Evolutionary conservation across 2,888 invertebrate genomes (phyloP).

Genomic region (Orchesellides sinensis): DNA sequence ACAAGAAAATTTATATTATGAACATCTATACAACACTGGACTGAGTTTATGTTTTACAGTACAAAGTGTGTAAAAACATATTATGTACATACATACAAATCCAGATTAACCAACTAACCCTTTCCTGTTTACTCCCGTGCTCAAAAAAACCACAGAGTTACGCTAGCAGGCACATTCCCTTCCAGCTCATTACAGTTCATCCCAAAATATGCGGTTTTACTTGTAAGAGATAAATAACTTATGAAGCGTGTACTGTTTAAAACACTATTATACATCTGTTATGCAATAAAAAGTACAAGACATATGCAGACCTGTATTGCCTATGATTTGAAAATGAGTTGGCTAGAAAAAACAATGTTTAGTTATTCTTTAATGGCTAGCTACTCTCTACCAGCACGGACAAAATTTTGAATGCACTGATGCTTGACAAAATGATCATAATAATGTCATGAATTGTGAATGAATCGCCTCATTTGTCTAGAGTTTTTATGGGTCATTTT

Average conservation of each 20-base stretch:
- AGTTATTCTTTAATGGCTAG: background rate
- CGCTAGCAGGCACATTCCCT: conserved; percentile 27
- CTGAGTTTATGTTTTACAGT: no score
- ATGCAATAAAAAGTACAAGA: background rate
- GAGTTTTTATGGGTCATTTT: conserved; percentile 29
- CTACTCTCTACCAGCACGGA: background rate
- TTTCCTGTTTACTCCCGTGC: no score
- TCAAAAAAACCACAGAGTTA: no score
- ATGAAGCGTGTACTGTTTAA: background rate
- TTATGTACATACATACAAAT: no score
- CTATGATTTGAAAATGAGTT: conserved; percentile 17
- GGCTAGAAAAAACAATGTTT: no score
- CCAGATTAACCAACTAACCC: no score
- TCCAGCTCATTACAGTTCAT: conserved; percentile 48
- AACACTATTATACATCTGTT: background rate
- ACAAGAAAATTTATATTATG: no score
- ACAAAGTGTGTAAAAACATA: no score
- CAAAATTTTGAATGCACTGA: background rate
- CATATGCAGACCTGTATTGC: background rate
- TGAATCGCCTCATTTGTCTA: conserved; percentile 55
- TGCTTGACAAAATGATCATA: conserved; percentile 26
- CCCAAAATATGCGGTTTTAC: conserved; percentile 15
- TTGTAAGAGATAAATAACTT: background rate
- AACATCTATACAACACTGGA: no score
- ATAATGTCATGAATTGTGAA: conserved; percentile 40